Evolutionary conservation across 2,888 invertebrate species (phyloP).

Genomic region (Polietes domitor): DNA sequence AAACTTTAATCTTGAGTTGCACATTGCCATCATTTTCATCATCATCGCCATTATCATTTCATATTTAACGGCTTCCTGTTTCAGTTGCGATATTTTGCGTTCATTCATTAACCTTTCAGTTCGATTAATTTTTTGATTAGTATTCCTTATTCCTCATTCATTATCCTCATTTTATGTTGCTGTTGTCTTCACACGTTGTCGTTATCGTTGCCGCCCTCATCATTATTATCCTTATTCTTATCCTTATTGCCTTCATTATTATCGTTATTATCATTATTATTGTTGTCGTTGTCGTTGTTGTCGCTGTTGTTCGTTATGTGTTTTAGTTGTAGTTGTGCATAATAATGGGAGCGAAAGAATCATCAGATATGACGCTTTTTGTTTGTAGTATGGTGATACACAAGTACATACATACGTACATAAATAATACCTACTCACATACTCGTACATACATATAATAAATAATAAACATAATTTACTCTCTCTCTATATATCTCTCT

Average conservation of each 20-base stretch:
- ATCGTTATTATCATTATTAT: slow-evolving; percentile 20
- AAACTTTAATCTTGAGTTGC: slow-evolving; percentile 46
- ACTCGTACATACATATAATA: slow-evolving; percentile 31
- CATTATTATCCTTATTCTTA: slow-evolving; percentile 32
- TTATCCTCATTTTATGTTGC: neutral
- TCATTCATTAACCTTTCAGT: slow-evolving; percentile 32
- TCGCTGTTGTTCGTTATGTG: slow-evolving; percentile 4
- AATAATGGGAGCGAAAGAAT: slow-evolving; percentile 79
- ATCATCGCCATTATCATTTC: slow-evolving; percentile 17
- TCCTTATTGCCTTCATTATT: slow-evolving; percentile 31
- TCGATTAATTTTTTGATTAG: slow-evolving; percentile 20
- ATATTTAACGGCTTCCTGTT: slow-evolving; percentile 29
- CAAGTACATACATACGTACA: slow-evolving; percentile 28
- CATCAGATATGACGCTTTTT: slow-evolving; percentile 76
- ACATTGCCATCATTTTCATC: slow-evolving; percentile 39
- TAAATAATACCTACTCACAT: slow-evolving; percentile 26
- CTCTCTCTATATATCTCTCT: no score
- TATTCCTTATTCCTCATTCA: neutral
- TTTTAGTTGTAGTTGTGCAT: slow-evolving; percentile 67
- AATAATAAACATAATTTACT: slow-evolving; percentile 41
- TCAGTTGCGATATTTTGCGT: neutral
- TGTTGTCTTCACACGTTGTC: neutral
- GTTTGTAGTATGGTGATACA: slow-evolving; percentile 56
- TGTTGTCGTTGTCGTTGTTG: slow-evolving; percentile 56
- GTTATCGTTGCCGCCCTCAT: neutral